Evolutionary conservation across 2,113 vertebrate species (phyloP).

Genomic region (Dasypus novemcinctus): DNA sequence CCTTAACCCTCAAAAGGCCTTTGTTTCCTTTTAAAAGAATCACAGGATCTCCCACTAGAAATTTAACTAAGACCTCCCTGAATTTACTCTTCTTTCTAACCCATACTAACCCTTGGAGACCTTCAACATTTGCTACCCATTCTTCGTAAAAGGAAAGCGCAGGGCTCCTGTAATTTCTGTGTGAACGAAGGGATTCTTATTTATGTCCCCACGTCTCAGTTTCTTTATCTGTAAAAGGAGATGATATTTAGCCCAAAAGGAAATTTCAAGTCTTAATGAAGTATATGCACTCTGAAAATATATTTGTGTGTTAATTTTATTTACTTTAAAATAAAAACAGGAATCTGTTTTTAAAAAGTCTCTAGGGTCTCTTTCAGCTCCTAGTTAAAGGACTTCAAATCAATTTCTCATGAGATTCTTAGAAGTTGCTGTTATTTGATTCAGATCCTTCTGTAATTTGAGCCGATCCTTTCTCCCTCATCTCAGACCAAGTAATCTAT

Average conservation of each 20-base stretch:
- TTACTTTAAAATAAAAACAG: slow-evolving; percentile 51
- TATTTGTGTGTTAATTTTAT: slow-evolving; percentile 38
- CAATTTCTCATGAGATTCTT: slow-evolving; percentile 58
- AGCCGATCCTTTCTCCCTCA: background rate
- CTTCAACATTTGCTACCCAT: background rate
- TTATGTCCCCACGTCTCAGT: background rate
- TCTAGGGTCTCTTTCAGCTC: slow-evolving; percentile 33
- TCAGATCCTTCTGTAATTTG: background rate
- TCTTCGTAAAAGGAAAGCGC: background rate
- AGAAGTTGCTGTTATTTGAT: slow-evolving; percentile 48
- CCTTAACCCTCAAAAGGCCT: background rate
- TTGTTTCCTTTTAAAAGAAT: background rate
- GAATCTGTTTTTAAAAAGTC: background rate
- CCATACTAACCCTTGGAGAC: background rate
- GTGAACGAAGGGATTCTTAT: background rate
- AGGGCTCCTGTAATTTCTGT: background rate
- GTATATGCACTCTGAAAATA: background rate
- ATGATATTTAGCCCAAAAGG: background rate
- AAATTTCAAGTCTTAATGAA: background rate
- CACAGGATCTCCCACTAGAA: background rate
- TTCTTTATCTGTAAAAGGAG: background rate
- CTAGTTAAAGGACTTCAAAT: slow-evolving; percentile 30
- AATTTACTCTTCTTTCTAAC: background rate
- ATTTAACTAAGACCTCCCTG: background rate
- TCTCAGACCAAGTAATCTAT: slow-evolving; percentile 23